A percentile compares a stretch with the other conserved stretches of the same genome.
phyloP scores from a whole-genome alignment of 2,888 invertebrate species.

The Platypus cylindrus region DNA sequence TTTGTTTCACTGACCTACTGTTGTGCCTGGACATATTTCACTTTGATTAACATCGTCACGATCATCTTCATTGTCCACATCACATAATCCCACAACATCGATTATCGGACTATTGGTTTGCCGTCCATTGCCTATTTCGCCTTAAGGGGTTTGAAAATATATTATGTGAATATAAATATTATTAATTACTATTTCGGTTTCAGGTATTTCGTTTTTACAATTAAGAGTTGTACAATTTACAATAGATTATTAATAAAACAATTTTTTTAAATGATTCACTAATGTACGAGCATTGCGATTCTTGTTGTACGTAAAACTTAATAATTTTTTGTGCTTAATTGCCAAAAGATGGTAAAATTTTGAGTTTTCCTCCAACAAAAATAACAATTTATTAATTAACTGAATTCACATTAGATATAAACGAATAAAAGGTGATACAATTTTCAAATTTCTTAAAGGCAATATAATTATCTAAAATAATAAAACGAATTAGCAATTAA shows the following conservation, averaged over 20 bases:
- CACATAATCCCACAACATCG: slow-evolving; percentile 52
- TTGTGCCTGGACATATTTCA: slow-evolving; percentile 35
- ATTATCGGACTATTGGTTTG: slow-evolving; percentile 51
- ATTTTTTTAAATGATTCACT: no score
- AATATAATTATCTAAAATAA: background rate
- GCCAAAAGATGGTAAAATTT: no score
- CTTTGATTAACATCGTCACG: slow-evolving; percentile 43
- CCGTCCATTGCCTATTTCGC: slow-evolving; percentile 49
- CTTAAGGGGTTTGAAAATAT: slow-evolving; percentile 30
- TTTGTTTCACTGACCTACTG: slow-evolving; percentile 51
- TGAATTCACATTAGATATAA: no score
- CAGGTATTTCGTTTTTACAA: background rate
- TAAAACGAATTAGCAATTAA: slow-evolving; percentile 10
- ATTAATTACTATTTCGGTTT: background rate
- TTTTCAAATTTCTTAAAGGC: background rate
- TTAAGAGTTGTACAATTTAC: no score
- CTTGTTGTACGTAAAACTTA: no score
- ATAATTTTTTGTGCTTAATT: no score
- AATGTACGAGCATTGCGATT: no score
- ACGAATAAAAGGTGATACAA: background rate
- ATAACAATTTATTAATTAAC: no score
- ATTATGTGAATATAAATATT: no score
- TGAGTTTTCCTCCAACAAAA: no score
- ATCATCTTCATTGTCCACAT: slow-evolving; percentile 13
- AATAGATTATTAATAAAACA: no score